These are phyloP conservation scores for Alligator mississippiensis DNA, from an alignment of 2,113 vertebrate genomes.

Conservation along the genomic window DNA sequence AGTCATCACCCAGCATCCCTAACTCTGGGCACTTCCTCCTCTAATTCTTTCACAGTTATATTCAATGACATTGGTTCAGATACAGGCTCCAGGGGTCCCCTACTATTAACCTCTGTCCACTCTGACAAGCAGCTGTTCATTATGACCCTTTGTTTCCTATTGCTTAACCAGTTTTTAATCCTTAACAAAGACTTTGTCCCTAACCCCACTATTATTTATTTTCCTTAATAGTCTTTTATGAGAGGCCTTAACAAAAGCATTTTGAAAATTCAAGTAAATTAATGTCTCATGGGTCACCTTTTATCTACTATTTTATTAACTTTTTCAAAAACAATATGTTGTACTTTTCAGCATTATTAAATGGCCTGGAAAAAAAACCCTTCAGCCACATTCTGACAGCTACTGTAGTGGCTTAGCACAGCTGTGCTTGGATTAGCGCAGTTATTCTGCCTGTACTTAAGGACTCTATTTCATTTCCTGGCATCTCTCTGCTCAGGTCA, in stretches of 20 bases:
- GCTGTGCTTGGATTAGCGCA: constrained; percentile 45
- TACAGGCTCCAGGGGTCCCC: background rate
- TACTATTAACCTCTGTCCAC: constrained; percentile 39
- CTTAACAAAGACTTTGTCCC: constrained; percentile 48
- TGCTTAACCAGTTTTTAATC: constrained; percentile 66
- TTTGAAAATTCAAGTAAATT: constrained; percentile 68
- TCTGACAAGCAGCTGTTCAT: constrained; percentile 37
- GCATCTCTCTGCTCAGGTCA: constrained; percentile 72
- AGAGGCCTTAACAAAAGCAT: constrained; percentile 58
- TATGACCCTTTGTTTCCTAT: constrained; percentile 45
- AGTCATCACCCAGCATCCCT: background rate
- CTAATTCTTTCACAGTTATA: background rate
- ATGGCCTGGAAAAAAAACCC: constrained; percentile 34
- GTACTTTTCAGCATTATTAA: constrained; percentile 62
- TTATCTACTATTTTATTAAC: constrained; percentile 66
- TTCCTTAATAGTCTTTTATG: constrained; percentile 67
- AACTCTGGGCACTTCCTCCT: background rate
- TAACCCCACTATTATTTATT: constrained; percentile 56
- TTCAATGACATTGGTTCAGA: constrained; percentile 6
- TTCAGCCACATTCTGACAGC: constrained; percentile 51
- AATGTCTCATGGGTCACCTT: constrained; percentile 46
- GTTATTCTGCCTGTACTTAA: constrained; percentile 55
- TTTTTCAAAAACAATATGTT: constrained; percentile 67
- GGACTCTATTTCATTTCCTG: constrained; percentile 76
- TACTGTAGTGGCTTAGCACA: constrained; percentile 37